phyloP scores from a whole-genome alignment of 2,888 invertebrate genomes.

The Athetis lepigone region DNA sequence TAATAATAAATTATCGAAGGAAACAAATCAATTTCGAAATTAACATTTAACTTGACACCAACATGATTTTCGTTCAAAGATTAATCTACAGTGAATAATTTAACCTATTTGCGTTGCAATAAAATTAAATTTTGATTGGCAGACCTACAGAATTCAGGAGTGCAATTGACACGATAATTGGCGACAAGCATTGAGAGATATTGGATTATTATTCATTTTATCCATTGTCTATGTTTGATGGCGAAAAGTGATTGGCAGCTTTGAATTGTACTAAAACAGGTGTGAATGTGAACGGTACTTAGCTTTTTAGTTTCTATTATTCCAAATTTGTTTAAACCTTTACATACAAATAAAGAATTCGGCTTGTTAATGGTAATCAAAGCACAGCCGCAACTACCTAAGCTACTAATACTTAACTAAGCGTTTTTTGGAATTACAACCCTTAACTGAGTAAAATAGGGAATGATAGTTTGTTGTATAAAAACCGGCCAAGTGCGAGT shows the following conservation, averaged over 20 bases:
- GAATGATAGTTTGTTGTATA: too few species aligned
- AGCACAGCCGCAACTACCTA: too few species aligned
- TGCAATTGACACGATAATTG: constrained; percentile 68
- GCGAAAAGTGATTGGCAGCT: constrained; percentile 30
- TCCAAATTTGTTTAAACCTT: too few species aligned
- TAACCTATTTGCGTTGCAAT: constrained; percentile 46
- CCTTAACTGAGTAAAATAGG: too few species aligned
- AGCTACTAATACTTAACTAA: too few species aligned
- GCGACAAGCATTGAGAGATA: constrained; percentile 64
- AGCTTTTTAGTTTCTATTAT: not conserved
- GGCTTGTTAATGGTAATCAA: too few species aligned
- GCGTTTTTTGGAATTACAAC: too few species aligned
- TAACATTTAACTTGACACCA: constrained; percentile 57
- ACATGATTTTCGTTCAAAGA: constrained; percentile 56
- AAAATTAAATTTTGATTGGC: constrained; percentile 65
- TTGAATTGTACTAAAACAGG: constrained; percentile 8
- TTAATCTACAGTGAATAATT: constrained; percentile 40
- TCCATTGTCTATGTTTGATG: constrained; percentile 43
- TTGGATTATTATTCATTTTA: constrained; percentile 62
- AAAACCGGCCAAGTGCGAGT: too few species aligned
- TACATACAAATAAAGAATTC: too few species aligned
- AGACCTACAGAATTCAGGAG: constrained; percentile 55
- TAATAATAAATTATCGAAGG: constrained; percentile 44
- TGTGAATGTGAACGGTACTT: not conserved
- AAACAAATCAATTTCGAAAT: constrained; percentile 56